These are phyloP conservation scores for Poeciliopsis retropinna DNA, from an alignment of 2,113 vertebrate genomes.

Conservation along the genomic window DNA sequence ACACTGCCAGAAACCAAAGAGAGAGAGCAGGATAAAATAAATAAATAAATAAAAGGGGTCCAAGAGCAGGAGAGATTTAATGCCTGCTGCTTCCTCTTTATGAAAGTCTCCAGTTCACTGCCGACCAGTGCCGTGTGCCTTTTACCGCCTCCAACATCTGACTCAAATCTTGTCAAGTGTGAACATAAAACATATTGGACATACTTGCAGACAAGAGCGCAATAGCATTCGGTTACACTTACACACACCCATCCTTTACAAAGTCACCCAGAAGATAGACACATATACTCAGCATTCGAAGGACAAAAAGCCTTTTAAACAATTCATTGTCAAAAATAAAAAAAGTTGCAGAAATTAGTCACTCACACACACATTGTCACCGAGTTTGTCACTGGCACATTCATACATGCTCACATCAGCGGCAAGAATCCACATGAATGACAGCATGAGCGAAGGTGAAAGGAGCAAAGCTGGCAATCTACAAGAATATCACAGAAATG, in stretches of 20 bases:
- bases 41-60: constrained; percentile 17
- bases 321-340: constrained; percentile 37
- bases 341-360: constrained; percentile 40
- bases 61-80: constrained; percentile 29
- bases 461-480: constrained; percentile 6
- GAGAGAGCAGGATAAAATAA: constrained; percentile 7
- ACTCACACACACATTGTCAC: constrained; percentile 22
- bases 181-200: constrained; percentile 30
- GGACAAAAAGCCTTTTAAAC: constrained; percentile 42
- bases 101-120: constrained; percentile 41
- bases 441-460: constrained; percentile 15
- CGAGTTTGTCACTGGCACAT: constrained; percentile 18
- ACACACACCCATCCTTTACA: constrained; percentile 5
- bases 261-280: constrained; percentile 21
- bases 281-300: constrained; percentile 29
- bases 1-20: constrained; percentile 45
- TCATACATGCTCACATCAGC: constrained; percentile 8
- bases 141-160: constrained; percentile 41
- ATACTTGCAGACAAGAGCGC: constrained; percentile 13
- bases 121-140: constrained; percentile 41
- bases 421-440: constrained; percentile 38
- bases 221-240: constrained; percentile 1
- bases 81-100: constrained; percentile 52
- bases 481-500: constrained; percentile 7
- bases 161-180: constrained; percentile 55